These are phyloP conservation scores for Chymomyza fuscimana DNA, from an alignment of 2,888 invertebrate genomes.

Conservation along the genomic window DNA sequence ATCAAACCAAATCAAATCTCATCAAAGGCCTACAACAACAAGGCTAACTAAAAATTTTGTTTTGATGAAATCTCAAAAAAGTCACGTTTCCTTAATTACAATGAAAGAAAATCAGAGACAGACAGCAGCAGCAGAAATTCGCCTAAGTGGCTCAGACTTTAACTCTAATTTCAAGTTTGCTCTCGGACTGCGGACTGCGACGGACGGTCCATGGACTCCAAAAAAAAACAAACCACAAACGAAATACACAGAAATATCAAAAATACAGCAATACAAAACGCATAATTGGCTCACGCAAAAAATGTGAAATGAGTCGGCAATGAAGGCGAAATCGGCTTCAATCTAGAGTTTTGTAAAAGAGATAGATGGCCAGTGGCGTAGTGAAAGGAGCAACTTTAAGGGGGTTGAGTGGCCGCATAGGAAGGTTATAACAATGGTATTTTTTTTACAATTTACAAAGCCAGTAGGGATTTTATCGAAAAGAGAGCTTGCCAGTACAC, in stretches of 20 bases:
- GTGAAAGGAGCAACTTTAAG: neutral
- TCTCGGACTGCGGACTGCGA: too few species aligned
- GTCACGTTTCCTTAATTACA: constrained; percentile 74
- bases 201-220: too few species aligned
- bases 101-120: constrained; percentile 39
- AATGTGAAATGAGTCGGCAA: constrained; percentile 37
- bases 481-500: too few species aligned
- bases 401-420: too few species aligned
- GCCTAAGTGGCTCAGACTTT: neutral
- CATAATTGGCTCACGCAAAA: constrained; percentile 76
- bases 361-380: constrained; percentile 32
- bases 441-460: too few species aligned
- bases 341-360: constrained; percentile 65
- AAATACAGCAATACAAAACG: constrained; percentile 60
- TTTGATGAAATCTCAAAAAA: constrained; percentile 68
- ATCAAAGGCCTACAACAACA: constrained; percentile 49
- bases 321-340: constrained; percentile 22
- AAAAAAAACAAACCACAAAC: constrained; percentile 51
- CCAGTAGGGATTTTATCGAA: too few species aligned
- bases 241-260: constrained; percentile 42
- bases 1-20: constrained; percentile 61
- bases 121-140: neutral
- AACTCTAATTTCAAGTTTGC: neutral
- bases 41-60: constrained; percentile 3
- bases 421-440: too few species aligned